These are phyloP conservation scores for chimpanzee (Pan troglodytes) DNA, from an alignment of 2,113 vertebrate species.

Conservation along the genomic window NHGRI_mPanTro3-v2.1_pri NC_086015.1:138146501-138147000, in stretches of 20 bases:
- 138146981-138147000: not conserved
- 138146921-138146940: too few species aligned
- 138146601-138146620: not conserved
- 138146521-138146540: not conserved
- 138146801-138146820: not conserved
- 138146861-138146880: not conserved
- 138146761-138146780: not conserved
- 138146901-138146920: not conserved
- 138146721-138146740: not conserved
- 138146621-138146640: too few species aligned
- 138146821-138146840: not conserved
- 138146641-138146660: not conserved
- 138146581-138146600: not conserved
- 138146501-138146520: not conserved
- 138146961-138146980: not conserved
- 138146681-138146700: not conserved
- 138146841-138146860: not conserved
- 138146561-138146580: not conserved
- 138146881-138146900: not conserved
- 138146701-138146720: too few species aligned
- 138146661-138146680: rapidly evolving
- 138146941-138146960: rapidly evolving
- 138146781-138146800: not conserved
- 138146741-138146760: not conserved
- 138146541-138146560: not conserved